These are phyloP conservation scores for Caiman crocodilus DNA, from an alignment of 2,797 vertebrate species.

Conservation along the genomic window DNA sequence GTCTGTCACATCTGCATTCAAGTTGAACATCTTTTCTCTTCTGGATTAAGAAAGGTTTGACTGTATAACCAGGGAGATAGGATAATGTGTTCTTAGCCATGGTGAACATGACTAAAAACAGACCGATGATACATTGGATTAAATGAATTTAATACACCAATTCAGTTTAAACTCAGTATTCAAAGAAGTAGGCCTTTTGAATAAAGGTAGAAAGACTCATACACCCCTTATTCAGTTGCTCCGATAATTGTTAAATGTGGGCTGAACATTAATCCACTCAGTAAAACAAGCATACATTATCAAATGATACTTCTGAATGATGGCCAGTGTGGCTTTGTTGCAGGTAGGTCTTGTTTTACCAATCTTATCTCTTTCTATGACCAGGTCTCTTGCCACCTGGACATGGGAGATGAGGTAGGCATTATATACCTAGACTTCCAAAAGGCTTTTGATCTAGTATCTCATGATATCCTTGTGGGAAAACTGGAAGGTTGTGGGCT, in stretches of 20 bases:
- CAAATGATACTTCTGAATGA: too few relatives aligned
- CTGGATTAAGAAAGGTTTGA: background rate
- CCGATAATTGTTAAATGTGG: background rate
- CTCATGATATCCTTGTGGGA: too few relatives aligned
- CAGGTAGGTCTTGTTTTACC: too few relatives aligned
- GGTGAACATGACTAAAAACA: background rate
- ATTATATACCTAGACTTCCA: too few relatives aligned
- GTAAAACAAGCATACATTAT: too few relatives aligned
- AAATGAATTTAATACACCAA: constrained; percentile 4
- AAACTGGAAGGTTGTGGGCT: too few relatives aligned
- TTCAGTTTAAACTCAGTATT: constrained; percentile 20
- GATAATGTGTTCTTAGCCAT: background rate
- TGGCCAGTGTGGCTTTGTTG: too few relatives aligned
- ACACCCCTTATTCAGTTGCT: background rate
- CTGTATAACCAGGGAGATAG: background rate
- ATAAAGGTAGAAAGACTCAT: constrained; percentile 25
- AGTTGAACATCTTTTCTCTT: background rate
- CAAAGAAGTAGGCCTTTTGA: background rate
- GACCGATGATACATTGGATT: background rate
- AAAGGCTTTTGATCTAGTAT: too few relatives aligned
- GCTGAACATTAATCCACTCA: too few relatives aligned
- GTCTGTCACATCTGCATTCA: background rate
- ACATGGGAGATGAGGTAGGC: too few relatives aligned
- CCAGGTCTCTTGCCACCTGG: too few relatives aligned
- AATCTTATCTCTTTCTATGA: too few relatives aligned